Base-by-base conservation (phyloP, 2,113 vertebrate genomes). In the Emydura subglobosa region DNA sequence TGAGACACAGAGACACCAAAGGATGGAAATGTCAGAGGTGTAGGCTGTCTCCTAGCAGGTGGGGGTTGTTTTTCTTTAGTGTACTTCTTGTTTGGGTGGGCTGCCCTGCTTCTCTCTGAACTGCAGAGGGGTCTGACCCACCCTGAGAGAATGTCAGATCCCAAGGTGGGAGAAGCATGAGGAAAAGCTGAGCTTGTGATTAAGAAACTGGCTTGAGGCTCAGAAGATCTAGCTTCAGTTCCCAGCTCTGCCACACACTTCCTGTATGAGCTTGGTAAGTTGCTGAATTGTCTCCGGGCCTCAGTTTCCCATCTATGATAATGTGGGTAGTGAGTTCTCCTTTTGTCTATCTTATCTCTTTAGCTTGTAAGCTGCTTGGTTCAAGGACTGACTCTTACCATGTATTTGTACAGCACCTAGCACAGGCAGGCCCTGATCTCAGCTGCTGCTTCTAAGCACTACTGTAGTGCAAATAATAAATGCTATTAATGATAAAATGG, bases 1-100 rank as follows among this genome's bases (percentile, higher is more conserved):
- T n/a, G 51, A 93, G 59, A 91, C 34, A 78, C 8, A 72, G 17
- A n/a, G 1, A 22, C 9, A 14, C 0, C 0, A 51, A 89, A 47
- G 84, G 39, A 42, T 68, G 57, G 47, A 86, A 93, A 81, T 79
- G 9, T 72, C 31, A 79, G 49, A 74, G 74, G 31, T 31, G 6
- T 57, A 16, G 3, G 11, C 78, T 10, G 5, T 47, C 6, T 91
- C 53, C 25, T 65, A 81, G 79, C 80, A 57, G 34, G 27, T 49
- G 21, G 13, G 82, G 80, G 7, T 92, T 91, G 53, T 7, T 57
- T 61, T 93, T 53, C 74, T 8, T 47, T 78, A 27, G 42, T 47
- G 34, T 8, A 39, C 74, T 27, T 44, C 42, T 47, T 78, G 74
- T 78, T 78, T 78, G 74, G 25, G 39, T 72, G n/a, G n/a, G n/a